A percentile compares a stretch with the other conserved stretches of the same genome.
phyloP scores from a whole-genome alignment of 1,140 invertebrate genomes.

The Globodera ellingtonae region DNA sequence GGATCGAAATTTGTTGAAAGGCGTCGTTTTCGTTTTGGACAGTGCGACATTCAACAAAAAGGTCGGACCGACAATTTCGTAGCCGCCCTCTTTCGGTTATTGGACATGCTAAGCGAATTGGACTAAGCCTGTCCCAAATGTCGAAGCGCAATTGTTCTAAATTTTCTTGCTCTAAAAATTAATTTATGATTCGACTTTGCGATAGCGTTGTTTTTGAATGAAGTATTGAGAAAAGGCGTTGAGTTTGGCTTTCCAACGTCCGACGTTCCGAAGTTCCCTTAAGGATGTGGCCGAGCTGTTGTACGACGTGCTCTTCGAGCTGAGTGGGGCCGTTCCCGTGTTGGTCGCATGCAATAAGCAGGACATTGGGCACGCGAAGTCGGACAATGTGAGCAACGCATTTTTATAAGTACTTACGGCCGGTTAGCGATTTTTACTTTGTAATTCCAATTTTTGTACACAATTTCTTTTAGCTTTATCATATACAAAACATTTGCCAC shows the following conservation, averaged over 20 bases:
- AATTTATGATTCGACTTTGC: too few species aligned
- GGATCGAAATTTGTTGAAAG: conserved; percentile 36
- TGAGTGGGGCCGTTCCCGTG: conserved; percentile 33
- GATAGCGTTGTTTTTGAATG: too few species aligned
- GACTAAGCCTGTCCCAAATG: too few species aligned
- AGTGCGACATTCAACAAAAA: conserved; percentile 51
- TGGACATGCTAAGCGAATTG: too few species aligned
- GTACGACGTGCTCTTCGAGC: conserved; percentile 50
- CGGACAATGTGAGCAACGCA: background rate
- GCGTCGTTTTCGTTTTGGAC: conserved; percentile 53
- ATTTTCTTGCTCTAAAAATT: too few species aligned
- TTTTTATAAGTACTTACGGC: too few species aligned
- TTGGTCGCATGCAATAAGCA: conserved; percentile 53
- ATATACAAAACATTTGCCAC: too few species aligned
- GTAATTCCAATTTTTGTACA: background rate
- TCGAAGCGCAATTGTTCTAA: too few species aligned
- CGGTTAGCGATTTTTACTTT: too few species aligned
- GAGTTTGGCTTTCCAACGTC: too few species aligned
- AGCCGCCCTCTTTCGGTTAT: too few species aligned
- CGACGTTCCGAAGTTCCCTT: background rate
- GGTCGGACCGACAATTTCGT: background rate
- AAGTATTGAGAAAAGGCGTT: too few species aligned
- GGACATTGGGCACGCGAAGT: conserved; percentile 38
- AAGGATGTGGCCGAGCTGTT: conserved; percentile 54
- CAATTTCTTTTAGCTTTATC: background rate